Evolutionary conservation across 2,888 invertebrate genomes (phyloP).

Genomic region (Ptychoptera albimana): DNA sequence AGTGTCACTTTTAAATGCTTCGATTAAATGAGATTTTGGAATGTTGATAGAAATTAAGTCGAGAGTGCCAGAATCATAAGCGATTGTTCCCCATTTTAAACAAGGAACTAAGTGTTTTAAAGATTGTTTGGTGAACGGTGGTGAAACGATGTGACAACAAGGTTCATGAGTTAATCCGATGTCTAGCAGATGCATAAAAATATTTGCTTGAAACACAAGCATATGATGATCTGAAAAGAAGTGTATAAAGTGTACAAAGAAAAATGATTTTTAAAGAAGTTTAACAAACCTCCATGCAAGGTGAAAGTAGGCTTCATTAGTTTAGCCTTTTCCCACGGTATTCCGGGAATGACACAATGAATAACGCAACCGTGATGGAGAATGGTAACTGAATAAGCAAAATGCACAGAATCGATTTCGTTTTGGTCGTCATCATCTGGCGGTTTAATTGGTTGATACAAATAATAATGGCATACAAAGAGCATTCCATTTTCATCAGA

Average conservation of each 20-base stretch:
- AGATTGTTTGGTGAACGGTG: conserved; percentile 34
- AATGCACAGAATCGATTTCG: conserved; percentile 45
- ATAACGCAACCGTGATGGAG: conserved; percentile 71
- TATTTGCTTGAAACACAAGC: conserved; percentile 65
- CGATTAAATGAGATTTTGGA: conserved; percentile 46
- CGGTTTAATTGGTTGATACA: conserved; percentile 51
- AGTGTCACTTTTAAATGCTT: conserved; percentile 50
- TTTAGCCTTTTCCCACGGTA: conserved; percentile 64
- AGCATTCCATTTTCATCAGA: conserved; percentile 59
- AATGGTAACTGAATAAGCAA: conserved; percentile 70
- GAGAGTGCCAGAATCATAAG: conserved; percentile 45
- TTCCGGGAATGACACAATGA: conserved; percentile 65
- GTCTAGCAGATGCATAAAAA: conserved; percentile 74
- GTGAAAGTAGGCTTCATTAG: conserved; percentile 61
- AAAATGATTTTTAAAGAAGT: conserved; percentile 22
- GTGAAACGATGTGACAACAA: conserved; percentile 59
- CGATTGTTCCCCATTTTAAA: conserved; percentile 26
- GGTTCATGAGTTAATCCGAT: conserved; percentile 73
- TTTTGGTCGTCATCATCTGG: conserved; percentile 22
- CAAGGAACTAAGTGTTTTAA: conserved; percentile 48
- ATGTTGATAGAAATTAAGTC: conserved; percentile 53
- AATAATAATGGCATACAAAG: conserved; percentile 66
- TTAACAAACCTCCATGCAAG: conserved; percentile 35
- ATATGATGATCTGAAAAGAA: conserved; percentile 52
- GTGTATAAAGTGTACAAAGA: no score